Base-by-base conservation (phyloP, 1,140 invertebrate species). In the Drosophila bocki region DNA sequence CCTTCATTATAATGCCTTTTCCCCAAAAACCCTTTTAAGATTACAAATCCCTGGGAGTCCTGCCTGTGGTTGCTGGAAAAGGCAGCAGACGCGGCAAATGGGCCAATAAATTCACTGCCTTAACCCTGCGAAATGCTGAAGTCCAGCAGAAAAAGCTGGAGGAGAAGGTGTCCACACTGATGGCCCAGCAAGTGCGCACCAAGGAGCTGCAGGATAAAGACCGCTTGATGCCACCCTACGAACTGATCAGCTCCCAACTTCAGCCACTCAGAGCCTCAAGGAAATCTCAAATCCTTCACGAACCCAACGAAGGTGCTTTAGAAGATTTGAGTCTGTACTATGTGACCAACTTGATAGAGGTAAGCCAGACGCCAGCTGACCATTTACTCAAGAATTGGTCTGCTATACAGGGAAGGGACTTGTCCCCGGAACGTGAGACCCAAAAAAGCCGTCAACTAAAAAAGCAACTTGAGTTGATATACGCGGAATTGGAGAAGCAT, bases 101-200 rank as follows among this genome's bases (percentile, higher is more conserved):
- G 91, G 82, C 91, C 9, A 91, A 92, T 50, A 91, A 88, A 70
- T 92, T 92, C 51, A 93, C 91, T 7, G 54, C 91, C 0, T 62
- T 92, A 7, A 92, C 92, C 1, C 54, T 91, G 5, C 82, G 91
- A 7, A 77, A 82, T 60, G 50, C 77, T 1, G 58, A 74, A n/a
- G 29, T 72, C 12, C 92, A 93, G 56, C 35, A 54, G 6, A 82
- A 78, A 15, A 92, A 92, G 61, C 5, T 85, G 7, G 29, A 84
- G 1, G 45, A 33, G 3, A 87, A 85, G 32, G 71, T 92, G 7
- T 54, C 71, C 17, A 15, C 41, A 33, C 8, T 92, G 17, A 50
- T 93, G 57, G 75, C 60, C 7, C 54, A 82, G 26, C 64, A 91
- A 67, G 67, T 82, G 50, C 70, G 53, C n/a, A 80, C 58, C 1